These are phyloP conservation scores for Drosophila kurseongensis DNA, from an alignment of 1,140 invertebrate genomes.

Conservation along the genomic window DNA sequence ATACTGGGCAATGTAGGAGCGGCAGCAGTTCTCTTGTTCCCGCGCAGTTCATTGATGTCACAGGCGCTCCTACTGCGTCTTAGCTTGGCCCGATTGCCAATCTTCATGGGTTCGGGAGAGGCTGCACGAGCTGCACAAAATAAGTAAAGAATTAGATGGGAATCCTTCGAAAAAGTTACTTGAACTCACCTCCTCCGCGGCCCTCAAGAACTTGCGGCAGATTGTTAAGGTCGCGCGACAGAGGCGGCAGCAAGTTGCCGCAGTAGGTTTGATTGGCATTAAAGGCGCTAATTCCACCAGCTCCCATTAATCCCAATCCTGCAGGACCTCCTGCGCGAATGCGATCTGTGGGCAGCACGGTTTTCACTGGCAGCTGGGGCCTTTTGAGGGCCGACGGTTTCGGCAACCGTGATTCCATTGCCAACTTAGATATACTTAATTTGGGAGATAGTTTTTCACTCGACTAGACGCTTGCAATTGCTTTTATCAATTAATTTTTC, in stretches of 20 bases:
- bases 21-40: conserved; percentile 52
- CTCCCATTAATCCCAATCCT: conserved; percentile 5
- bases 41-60: conserved; percentile 64
- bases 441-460: neutral
- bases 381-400: conserved; percentile 64
- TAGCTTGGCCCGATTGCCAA: conserved; percentile 51
- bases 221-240: conserved; percentile 65
- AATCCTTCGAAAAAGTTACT: neutral
- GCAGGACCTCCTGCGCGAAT: conserved; percentile 48
- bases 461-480: too few relatives aligned
- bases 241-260: conserved; percentile 35
- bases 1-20: conserved; percentile 55
- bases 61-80: conserved; percentile 76
- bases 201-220: conserved; percentile 41
- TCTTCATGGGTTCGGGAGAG: conserved; percentile 62
- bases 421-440: neutral
- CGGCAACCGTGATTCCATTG: conserved; percentile 76
- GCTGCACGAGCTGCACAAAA: conserved; percentile 39
- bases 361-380: conserved; percentile 50
- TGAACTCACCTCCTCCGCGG: conserved; percentile 38
- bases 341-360: conserved; percentile 68
- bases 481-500: neutral
- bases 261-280: conserved; percentile 38
- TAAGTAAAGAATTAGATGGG: neutral
- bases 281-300: conserved; percentile 11